Percentiles rank a stretch among this genome's conserved stretches.
phyloP scores from a whole-genome alignment of 1,140 invertebrate genomes.

The Trachelipus rathkii region DNA sequence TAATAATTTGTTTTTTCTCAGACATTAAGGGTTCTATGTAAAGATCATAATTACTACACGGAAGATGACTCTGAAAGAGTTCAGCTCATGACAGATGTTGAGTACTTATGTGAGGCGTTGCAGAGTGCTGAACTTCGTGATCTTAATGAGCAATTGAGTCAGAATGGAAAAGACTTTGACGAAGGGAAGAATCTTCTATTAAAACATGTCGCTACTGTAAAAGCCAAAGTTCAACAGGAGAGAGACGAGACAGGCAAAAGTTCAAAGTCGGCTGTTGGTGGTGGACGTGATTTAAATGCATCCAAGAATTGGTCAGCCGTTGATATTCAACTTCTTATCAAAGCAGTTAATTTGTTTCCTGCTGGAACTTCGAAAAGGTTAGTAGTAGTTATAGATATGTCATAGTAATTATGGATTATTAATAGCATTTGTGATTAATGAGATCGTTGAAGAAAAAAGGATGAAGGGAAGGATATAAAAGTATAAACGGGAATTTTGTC shows the following conservation, averaged over 20 bases:
- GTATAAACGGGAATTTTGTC: no score
- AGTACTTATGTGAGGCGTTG: conserved; percentile 81
- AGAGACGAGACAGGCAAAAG: neutral
- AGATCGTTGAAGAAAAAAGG: no score
- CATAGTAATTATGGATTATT: no score
- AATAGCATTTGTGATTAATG: no score
- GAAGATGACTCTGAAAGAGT: conserved; percentile 68
- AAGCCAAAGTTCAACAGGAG: neutral
- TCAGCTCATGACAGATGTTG: conserved; percentile 77
- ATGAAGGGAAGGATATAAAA: no score
- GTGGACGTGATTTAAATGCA: neutral
- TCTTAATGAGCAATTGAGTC: conserved; percentile 65
- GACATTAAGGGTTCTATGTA: conserved; percentile 74
- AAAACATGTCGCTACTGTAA: conserved; percentile 21
- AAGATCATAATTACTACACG: conserved; percentile 82
- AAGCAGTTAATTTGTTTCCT: conserved; percentile 93
- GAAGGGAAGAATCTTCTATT: conserved; percentile 56
- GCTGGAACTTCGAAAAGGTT: conserved; percentile 85
- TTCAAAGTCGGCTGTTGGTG: neutral
- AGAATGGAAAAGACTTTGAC: conserved; percentile 48
- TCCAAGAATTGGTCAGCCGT: conserved; percentile 47
- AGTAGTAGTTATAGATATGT: neutral
- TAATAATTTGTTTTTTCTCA: conserved; percentile 21
- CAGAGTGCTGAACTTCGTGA: conserved; percentile 62
- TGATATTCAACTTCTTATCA: conserved; percentile 84